Percentiles rank a stretch among this genome's conserved stretches.
Evolutionary conservation across 2,797 vertebrate genomes (phyloP).

Genomic region (Loris lydekkerianus): DNA sequence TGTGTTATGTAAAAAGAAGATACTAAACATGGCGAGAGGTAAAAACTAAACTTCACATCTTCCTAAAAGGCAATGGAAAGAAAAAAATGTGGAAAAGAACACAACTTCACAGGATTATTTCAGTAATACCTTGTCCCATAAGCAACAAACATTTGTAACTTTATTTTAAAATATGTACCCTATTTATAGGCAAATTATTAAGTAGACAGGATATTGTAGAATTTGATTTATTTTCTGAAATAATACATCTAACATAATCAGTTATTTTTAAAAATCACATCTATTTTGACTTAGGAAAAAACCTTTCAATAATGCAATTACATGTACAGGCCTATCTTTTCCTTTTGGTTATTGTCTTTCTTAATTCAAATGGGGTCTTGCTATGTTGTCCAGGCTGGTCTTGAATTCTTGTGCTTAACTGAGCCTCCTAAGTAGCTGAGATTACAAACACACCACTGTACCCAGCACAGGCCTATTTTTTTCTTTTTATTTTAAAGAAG

Average conservation of each 20-base stretch:
- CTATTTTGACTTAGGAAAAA: conserved; percentile 51
- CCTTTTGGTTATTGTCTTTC: not conserved
- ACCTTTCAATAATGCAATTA: conserved; percentile 56
- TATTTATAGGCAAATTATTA: conserved; percentile 60
- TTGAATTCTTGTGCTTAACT: not conserved
- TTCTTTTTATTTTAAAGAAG: conserved; percentile 36
- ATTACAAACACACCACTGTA: not conserved
- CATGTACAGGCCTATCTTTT: conserved; percentile 2
- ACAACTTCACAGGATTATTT: conserved; percentile 46
- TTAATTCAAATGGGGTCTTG: not conserved
- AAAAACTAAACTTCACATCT: conserved; percentile 69
- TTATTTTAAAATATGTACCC: conserved; percentile 59
- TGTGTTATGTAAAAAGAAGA: conserved; percentile 29
- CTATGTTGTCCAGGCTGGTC: not conserved
- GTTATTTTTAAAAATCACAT: conserved; percentile 60
- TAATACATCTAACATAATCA: conserved; percentile 53
- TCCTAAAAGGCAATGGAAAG: conserved; percentile 57
- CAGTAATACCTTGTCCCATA: conserved; percentile 42
- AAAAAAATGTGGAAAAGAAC: conserved; percentile 10
- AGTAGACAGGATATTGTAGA: conserved; percentile 48
- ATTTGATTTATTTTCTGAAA: conserved; percentile 66
- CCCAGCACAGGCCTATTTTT: not conserved
- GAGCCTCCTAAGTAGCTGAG: not conserved
- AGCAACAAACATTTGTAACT: conserved; percentile 39
- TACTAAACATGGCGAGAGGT: conserved; percentile 14